phyloP scores from a whole-genome alignment of 2,113 vertebrate species.

The Lycaon pictus region DNA sequence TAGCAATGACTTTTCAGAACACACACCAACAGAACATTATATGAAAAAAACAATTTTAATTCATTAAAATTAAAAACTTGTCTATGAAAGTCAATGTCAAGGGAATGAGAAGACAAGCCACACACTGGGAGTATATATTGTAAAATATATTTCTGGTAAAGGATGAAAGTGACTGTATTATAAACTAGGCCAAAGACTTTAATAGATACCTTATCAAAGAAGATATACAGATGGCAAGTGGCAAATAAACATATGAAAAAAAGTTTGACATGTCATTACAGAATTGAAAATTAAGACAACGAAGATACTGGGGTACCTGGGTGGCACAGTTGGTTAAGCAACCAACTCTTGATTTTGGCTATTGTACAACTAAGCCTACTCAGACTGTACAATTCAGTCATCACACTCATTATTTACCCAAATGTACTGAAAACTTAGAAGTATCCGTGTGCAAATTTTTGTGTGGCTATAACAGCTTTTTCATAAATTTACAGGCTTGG shows the following conservation, averaged over 20 bases:
- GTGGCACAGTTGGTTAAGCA: neutral
- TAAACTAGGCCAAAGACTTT: neutral
- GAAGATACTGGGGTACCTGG: neutral
- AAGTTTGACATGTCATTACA: neutral
- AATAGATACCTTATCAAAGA: neutral
- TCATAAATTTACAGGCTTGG: neutral
- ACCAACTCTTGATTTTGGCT: neutral
- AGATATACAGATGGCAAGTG: neutral
- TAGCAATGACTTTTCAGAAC: neutral
- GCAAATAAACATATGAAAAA: neutral
- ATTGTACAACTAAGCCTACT: neutral
- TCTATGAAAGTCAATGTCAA: neutral
- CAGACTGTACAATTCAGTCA: neutral
- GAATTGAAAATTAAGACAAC: neutral
- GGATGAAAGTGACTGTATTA: neutral
- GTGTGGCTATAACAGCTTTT: neutral
- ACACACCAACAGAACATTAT: neutral
- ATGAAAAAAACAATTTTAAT: neutral
- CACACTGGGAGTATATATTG: neutral
- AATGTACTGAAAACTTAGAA: neutral
- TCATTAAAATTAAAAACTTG: slow-evolving; percentile 18
- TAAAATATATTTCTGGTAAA: neutral
- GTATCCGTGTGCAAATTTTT: neutral
- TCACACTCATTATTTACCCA: neutral
- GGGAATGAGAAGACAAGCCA: neutral